phyloP scores from a whole-genome alignment of 2,888 invertebrate species.

The Lochmaea capreae region DNA sequence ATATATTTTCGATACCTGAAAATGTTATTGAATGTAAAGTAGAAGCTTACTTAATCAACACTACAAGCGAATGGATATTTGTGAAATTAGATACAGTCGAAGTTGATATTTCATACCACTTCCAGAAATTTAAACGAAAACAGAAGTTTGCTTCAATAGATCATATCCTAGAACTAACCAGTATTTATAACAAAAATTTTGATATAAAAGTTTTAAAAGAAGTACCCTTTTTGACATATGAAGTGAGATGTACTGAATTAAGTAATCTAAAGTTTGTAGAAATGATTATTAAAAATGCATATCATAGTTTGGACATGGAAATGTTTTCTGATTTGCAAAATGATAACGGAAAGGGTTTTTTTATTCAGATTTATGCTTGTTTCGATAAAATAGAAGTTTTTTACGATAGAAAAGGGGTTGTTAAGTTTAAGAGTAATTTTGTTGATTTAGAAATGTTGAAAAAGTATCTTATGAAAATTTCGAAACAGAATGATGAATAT shows the following conservation, averaged over 20 bases:
- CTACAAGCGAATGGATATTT: slow-evolving; percentile 46
- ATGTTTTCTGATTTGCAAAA: slow-evolving; percentile 51
- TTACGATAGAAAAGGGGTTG: slow-evolving; percentile 50
- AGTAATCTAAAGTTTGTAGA: slow-evolving; percentile 52
- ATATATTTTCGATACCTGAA: slow-evolving; percentile 54
- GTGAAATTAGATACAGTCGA: slow-evolving; percentile 52
- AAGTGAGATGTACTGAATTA: slow-evolving; percentile 48
- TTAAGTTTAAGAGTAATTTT: slow-evolving; percentile 49
- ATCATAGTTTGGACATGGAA: slow-evolving; percentile 56
- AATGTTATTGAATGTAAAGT: slow-evolving; percentile 49
- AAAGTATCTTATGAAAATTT: slow-evolving; percentile 50
- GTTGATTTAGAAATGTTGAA: slow-evolving; percentile 53
- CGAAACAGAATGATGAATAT: slow-evolving; percentile 18
- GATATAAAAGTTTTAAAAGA: slow-evolving; percentile 37
- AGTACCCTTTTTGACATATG: slow-evolving; percentile 47
- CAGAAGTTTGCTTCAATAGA: slow-evolving; percentile 27
- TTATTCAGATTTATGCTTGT: slow-evolving; percentile 48
- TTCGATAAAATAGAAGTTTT: slow-evolving; percentile 47
- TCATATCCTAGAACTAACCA: slow-evolving; percentile 46
- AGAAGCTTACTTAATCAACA: slow-evolving; percentile 50
- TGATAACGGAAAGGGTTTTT: slow-evolving; percentile 46
- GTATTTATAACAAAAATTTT: slow-evolving; percentile 45
- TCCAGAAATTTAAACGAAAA: slow-evolving; percentile 48
- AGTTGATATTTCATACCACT: slow-evolving; percentile 60
- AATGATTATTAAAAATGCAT: slow-evolving; percentile 55